Evolutionary conservation across 2,888 invertebrate species (phyloP), one percentile per base, ranked within the genome.

Genomic region (Meloe dianella): DNA sequence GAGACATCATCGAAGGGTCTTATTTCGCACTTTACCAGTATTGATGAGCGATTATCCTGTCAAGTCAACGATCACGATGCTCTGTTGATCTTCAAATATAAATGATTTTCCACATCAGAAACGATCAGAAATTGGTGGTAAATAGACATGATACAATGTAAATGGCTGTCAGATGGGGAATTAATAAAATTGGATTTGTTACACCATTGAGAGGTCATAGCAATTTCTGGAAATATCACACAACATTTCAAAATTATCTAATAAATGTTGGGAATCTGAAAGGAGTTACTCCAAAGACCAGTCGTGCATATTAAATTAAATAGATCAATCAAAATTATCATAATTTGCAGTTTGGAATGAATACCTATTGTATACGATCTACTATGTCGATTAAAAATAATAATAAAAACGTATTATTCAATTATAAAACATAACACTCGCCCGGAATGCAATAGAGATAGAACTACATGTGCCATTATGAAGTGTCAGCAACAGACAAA

Each of bases 401-500:
- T 65, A 63, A 61, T 66, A 63, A 65, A 68, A 66, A 66, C 7
- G 64, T 66, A 66, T 66, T 68, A 68, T 68, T 68, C 68, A 68
- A 68, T 68, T 68, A 68, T 66, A 51, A 54, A 61, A 61, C 17
- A 66, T 60, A 69, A 69, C 65, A 60, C 56, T 62, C n/a, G n/a
- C 57, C 29, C 63, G 70, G 70, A 70, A 70, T 70, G 70, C 66
- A 65, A 68, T 68, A 68, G 70, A 69, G 66, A 66, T 60, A 51
- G 69, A 69, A 69, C 64, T 66, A 69, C 66, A 69, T 69, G 69
- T 66, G 64, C 66, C 64, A 69, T 66, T 66, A 64, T 64, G 57
- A 69, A 68, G 67, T 63, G 69, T 68, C 66, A 71, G 69, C 66
- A 66, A 63, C 69, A 63, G 65, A 71, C 69, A 69, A 71, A 66